These are phyloP conservation scores for Sebastes vulpes DNA, from an alignment of 2,797 vertebrate species.

Conservation along the genomic window DNA sequence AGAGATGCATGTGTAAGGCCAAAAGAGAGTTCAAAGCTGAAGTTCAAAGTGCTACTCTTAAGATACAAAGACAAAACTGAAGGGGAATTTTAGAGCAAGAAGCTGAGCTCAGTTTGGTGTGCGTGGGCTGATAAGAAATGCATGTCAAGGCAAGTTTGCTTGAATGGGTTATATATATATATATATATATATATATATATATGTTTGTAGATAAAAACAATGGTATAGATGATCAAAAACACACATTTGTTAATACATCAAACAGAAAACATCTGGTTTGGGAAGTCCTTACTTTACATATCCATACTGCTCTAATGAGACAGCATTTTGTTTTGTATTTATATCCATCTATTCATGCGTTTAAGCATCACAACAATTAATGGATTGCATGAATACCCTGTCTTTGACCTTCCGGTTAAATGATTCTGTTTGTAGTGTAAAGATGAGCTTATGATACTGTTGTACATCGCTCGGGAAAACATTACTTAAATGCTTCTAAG, in stretches of 20 bases:
- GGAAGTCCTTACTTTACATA: background rate
- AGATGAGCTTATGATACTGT: background rate
- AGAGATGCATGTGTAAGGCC: constrained; percentile 18
- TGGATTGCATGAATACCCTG: background rate
- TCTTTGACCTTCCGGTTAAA: background rate
- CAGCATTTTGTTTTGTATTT: background rate
- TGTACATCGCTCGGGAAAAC: background rate
- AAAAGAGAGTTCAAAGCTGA: constrained; percentile 41
- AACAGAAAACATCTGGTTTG: background rate
- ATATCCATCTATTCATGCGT: background rate
- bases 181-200: background rate
- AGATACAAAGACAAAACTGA: constrained; percentile 41
- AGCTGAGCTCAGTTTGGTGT: background rate
- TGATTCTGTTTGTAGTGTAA: background rate
- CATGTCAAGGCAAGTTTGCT: background rate
- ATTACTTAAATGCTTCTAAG: background rate
- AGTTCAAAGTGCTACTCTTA: constrained; percentile 45
- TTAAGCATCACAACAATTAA: background rate
- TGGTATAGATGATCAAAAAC: background rate
- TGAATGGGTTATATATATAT: background rate
- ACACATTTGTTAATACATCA: background rate
- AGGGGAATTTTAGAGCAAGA: constrained; percentile 26
- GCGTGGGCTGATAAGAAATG: constrained; percentile 5
- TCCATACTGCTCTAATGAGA: background rate
- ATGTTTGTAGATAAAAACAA: background rate